Evolutionary conservation across 2,888 invertebrate genomes (phyloP), one percentile per base, ranked within the genome.

Genomic region (Netelia fuscicornis): DNA sequence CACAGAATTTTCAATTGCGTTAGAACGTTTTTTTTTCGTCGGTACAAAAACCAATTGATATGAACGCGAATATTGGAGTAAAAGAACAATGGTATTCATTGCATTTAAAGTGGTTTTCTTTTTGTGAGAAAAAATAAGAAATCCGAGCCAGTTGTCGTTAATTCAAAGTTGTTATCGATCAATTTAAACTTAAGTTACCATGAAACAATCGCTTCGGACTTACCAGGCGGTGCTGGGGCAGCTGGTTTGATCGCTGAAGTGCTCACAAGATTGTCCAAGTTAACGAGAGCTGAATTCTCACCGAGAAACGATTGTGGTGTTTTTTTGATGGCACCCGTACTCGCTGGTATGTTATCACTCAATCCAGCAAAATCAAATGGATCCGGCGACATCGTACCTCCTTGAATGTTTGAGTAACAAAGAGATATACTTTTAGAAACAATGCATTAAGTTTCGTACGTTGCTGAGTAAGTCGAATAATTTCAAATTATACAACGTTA

Each of bases 241-340:
- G 93, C 88, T 78, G 93, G 90, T 87, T 94, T 94, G 85, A 94
- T 92, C 76, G 94, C 88, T 68, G 94, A 94, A 48, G 95, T 94
- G 77, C 95, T 96, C 90, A 99, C 98, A 92, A 99, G 96, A 94
- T 99, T 98, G 95, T 99, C 99, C 94, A 99, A 96, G 95, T 99
- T 99, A 87, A 99, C 99, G 90, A 99, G 96, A 89, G 97, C 96
- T 11, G 98, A 98, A 95, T 99, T 99, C 94, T 98, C 98, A 64
- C 99, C 99, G 76, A 99, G 96, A 95, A 99, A 99, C 91, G 97
- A 97, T 89, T 98, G 98, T 2, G 99, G 99, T 74, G 98, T 98
- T 94, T 98, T 99, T 94, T 98, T 98, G 62, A 95, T 94, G 30
- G 95, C 95, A 84, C 95, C 95, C 77, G 95, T 94, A 74, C 94